Evolutionary conservation across 2,113 vertebrate species (phyloP).

Genomic region (Pelobates fuscus): DNA sequence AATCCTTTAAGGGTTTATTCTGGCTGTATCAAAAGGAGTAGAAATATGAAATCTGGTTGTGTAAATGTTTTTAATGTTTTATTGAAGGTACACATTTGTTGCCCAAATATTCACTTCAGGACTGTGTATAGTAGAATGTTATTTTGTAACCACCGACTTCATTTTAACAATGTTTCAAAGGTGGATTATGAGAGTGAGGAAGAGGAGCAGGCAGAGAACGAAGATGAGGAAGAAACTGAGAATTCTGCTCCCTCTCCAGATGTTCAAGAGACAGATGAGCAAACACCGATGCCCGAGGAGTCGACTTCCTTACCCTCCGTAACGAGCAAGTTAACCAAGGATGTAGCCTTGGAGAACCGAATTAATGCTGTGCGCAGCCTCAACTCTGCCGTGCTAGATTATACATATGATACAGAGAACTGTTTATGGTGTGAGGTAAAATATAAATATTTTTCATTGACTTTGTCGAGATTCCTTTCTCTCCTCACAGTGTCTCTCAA

Average conservation of each 20-base stretch:
- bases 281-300: slow-evolving; percentile 28
- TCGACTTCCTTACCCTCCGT: neutral
- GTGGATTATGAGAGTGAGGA: slow-evolving; percentile 95
- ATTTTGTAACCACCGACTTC: too few species aligned
- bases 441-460: too few species aligned
- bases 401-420: slow-evolving; percentile 74
- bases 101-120: too few species aligned
- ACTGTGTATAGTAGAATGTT: too few species aligned
- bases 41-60: too few species aligned
- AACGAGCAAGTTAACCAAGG: slow-evolving; percentile 22
- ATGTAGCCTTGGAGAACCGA: slow-evolving; percentile 59
- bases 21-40: too few species aligned
- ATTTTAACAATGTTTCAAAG: too few species aligned
- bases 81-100: too few species aligned
- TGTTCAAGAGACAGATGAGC: slow-evolving; percentile 38
- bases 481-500: too few species aligned
- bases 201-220: slow-evolving; percentile 62
- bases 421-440: slow-evolving; percentile 93
- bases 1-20: too few species aligned
- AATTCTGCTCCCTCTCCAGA: slow-evolving; percentile 4
- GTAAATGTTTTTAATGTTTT: too few species aligned
- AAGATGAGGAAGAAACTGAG: slow-evolving; percentile 57
- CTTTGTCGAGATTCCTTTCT: too few species aligned
- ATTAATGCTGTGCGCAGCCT: slow-evolving; percentile 70
- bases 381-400: slow-evolving; percentile 72